Evolutionary conservation across 2,888 invertebrate genomes (phyloP).

Genomic region (Tipula unca): DNA sequence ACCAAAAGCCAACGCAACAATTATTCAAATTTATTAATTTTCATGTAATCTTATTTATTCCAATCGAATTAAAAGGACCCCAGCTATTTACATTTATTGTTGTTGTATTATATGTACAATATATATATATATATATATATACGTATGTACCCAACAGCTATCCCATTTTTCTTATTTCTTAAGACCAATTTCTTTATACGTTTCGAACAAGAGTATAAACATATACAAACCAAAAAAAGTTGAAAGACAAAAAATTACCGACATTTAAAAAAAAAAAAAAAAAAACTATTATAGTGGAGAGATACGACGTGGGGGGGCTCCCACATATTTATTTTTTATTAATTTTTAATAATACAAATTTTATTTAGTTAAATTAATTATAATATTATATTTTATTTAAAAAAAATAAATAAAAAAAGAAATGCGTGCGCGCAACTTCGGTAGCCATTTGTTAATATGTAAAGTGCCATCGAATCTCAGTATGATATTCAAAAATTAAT

Average conservation of each 20-base stretch:
- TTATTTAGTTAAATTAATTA: not conserved
- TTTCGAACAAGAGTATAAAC: not conserved
- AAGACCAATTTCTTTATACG: not conserved
- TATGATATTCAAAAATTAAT: constrained; percentile 21
- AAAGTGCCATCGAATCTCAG: constrained; percentile 25
- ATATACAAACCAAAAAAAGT: not conserved
- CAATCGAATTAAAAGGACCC: not conserved
- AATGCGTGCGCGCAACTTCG: constrained; percentile 23
- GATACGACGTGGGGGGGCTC: constrained; percentile 20
- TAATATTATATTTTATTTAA: not conserved
- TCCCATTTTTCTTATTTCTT: not conserved
- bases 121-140: not conserved
- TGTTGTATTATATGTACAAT: no score
- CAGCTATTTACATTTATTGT: not conserved
- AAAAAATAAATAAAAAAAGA: not conserved
- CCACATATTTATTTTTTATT: not conserved
- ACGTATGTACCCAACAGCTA: constrained; percentile 2
- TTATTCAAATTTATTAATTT: not conserved
- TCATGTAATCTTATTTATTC: not conserved
- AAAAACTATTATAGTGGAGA: not conserved
- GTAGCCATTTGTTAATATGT: constrained; percentile 25
- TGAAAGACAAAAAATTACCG: not conserved
- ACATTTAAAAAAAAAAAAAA: not conserved
- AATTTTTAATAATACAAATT: constrained; percentile 10
- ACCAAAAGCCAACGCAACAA: not conserved